Conservation (phyloP, 2,797 vertebrate species). For the Phyllotis vaccarum region DNA sequence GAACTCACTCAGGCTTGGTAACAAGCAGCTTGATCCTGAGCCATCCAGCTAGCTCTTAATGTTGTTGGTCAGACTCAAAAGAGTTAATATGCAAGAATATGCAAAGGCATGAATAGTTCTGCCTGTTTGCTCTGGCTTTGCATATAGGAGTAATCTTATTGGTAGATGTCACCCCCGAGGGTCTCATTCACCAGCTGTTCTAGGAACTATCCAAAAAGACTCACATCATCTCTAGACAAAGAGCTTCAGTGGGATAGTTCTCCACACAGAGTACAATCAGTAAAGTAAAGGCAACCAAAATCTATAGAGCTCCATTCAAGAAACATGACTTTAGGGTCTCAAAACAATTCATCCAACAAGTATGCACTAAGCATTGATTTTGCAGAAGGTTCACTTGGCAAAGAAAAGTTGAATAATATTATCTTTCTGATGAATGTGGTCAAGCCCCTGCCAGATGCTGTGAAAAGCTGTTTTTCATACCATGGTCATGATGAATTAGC, state of each 20-base stretch:
- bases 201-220: not conserved
- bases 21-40: not conserved
- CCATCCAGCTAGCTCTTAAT: not conserved
- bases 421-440: not conserved
- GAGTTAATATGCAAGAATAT: not conserved
- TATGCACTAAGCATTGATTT: not conserved
- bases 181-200: not conserved
- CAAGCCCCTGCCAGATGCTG: not conserved
- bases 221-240: slow-evolving; percentile 10
- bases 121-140: not conserved
- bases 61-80: not conserved
- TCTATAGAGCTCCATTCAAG: not conserved
- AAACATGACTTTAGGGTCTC: slow-evolving; percentile 29
- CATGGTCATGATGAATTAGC: not conserved
- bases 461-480: slow-evolving; percentile 59
- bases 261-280: not conserved
- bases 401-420: slow-evolving; percentile 3
- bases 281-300: slow-evolving; percentile 36
- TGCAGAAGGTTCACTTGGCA: not conserved
- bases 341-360: slow-evolving; percentile 2
- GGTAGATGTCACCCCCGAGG: not conserved
- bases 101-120: not conserved
- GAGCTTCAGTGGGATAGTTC: not conserved
- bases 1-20: not conserved
- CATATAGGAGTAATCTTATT: not conserved